Base-by-base conservation (phyloP, 2,113 vertebrate genomes). In the Pangasianodon gigas region DNA sequence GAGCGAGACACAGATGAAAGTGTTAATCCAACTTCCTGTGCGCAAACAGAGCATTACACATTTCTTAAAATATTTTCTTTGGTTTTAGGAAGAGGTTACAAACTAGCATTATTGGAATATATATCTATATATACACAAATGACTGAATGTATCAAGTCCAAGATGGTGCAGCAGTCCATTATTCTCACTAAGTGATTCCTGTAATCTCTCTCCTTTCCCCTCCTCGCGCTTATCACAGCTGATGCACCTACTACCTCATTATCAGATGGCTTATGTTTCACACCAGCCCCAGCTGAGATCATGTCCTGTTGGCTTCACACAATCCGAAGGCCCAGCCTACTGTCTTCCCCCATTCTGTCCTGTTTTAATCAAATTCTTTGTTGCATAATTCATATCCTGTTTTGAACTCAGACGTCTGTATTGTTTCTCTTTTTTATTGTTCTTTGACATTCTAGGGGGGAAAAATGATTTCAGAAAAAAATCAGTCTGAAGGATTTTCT, bases 351-450 rank as follows among this genome's bases (percentile, higher is more conserved):
- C 92, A 94, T 96, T 95, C 93, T 94, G 84, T 95, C 94, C 94
- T 95, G 91, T 94, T 95, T 93, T 91, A 95, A 95, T 92, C 92
- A 88, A 94, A 95, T 95, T 95, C 92, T 95, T 90, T 95, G 93
- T 94, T 96, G 93, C 95, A 94, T 95, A 96, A 95, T 96, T 94
- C 94, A 94, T 93, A 95, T 96, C 96, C 95, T 96, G 95, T 95
- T 96, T 91, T 96, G 92, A 93, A 91, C 92, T 91, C 93, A 93
- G 94, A 94, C 91, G 93, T 93, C 75, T 65, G 92, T 93, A 93
- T 94, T 95, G 93, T 95, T 93, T 94, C 65, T 91, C 84, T 67
- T 89, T 93, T 95, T 94, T 94, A 95, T 95, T 95, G 95, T 96
- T 96, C 94, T 94, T 94, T 95, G 91, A 93, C 93, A 85, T 90